Conservation (phyloP, 2,113 vertebrate species). For the Tympanuchus pallidicinctus region DNA sequence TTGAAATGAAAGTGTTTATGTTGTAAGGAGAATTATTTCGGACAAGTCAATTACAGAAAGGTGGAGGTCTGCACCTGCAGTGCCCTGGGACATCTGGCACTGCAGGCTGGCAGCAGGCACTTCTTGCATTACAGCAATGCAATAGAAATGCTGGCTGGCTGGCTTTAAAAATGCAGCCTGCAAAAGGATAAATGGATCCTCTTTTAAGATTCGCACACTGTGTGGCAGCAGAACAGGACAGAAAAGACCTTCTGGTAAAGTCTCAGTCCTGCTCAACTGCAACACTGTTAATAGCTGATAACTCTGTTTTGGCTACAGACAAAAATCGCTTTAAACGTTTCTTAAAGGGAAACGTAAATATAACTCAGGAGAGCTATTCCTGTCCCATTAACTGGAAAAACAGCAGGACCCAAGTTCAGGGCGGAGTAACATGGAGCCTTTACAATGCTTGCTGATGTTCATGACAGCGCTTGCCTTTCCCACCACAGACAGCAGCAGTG, state of each 20-base stretch:
- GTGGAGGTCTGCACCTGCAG: not conserved
- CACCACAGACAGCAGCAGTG: not conserved
- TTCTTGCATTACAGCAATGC: not conserved
- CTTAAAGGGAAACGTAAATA: constrained; percentile 26
- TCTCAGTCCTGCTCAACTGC: not conserved
- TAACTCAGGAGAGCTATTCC: constrained; percentile 28
- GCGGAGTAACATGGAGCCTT: not conserved
- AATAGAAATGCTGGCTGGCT: not conserved
- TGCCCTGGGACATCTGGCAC: not conserved
- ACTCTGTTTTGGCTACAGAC: constrained; percentile 9
- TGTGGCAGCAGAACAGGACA: not conserved
- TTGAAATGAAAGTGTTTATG: not conserved
- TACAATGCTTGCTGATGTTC: not conserved
- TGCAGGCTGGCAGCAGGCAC: not conserved
- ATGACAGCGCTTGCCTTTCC: not conserved
- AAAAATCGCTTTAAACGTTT: not conserved
- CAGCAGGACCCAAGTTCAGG: not conserved
- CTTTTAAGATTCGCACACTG: not conserved
- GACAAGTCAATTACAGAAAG: not conserved
- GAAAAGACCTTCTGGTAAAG: not conserved
- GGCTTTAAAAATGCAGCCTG: not conserved
- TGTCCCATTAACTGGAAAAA: constrained; percentile 6
- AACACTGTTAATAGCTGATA: not conserved
- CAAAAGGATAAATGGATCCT: fast-evolving
- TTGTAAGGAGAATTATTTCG: not conserved